Evolutionary conservation across 2,797 vertebrate genomes (phyloP).

Genomic region (Semotilus atromaculatus): DNA sequence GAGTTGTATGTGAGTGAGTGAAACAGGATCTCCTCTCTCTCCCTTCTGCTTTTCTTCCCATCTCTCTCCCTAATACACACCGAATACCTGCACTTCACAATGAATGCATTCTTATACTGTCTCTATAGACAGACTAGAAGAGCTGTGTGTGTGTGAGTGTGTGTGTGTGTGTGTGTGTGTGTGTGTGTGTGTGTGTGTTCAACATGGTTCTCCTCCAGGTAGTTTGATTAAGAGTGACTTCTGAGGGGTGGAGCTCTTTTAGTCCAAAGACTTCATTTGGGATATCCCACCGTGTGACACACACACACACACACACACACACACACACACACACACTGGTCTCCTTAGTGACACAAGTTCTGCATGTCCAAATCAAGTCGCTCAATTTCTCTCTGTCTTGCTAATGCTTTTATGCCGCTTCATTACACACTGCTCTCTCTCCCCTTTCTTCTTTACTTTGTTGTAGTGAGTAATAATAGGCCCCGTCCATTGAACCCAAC

Average conservation of each 20-base stretch:
- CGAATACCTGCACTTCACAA: conserved; percentile 80
- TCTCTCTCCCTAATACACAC: conserved; percentile 66
- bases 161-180: conserved; percentile 27
- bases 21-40: conserved; percentile 61
- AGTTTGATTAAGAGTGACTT: conserved; percentile 54
- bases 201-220: conserved; percentile 10
- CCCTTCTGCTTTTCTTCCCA: conserved; percentile 61
- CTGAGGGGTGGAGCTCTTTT: conserved; percentile 37
- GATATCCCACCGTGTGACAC: conserved; percentile 45
- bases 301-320: conserved; percentile 39
- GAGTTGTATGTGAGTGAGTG: conserved; percentile 42
- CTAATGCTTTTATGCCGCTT: conserved; percentile 54
- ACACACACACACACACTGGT: conserved; percentile 43
- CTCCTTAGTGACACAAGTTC: conserved; percentile 46
- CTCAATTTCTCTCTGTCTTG: conserved; percentile 26
- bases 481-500: conserved; percentile 19
- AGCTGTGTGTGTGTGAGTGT: neutral
- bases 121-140: conserved; percentile 39
- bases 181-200: conserved; percentile 20
- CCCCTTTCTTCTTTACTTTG: conserved; percentile 29
- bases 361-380: conserved; percentile 42
- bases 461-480: conserved; percentile 31
- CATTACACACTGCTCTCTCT: conserved; percentile 44
- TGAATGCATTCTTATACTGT: conserved; percentile 76
- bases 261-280: conserved; percentile 46